These are phyloP conservation scores for Lycaena phlaeas DNA, from an alignment of 2,888 invertebrate genomes.

Conservation along the genomic window DNA sequence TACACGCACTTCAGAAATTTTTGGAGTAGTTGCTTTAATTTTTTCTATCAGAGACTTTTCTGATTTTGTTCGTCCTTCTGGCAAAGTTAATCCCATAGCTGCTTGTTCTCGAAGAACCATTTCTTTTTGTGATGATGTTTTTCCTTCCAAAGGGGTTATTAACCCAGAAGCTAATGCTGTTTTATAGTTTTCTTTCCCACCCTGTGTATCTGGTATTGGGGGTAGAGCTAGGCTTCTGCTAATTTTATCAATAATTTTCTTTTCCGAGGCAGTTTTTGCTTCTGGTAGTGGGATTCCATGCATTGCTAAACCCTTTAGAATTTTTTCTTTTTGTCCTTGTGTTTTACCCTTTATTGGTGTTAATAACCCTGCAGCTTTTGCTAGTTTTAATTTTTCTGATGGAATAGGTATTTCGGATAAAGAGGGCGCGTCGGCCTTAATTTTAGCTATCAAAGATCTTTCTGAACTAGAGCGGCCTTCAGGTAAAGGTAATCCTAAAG, in stretches of 20 bases:
- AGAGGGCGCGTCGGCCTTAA: constrained; percentile 23
- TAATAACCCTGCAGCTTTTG: constrained; percentile 24
- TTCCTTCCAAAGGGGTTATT: constrained; percentile 30
- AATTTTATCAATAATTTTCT: constrained; percentile 20
- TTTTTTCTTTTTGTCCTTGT: constrained; percentile 23
- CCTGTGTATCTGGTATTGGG: constrained; percentile 23
- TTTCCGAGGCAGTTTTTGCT: constrained; percentile 22
- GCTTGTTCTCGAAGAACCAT: constrained; percentile 16
- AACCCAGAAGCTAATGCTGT: constrained; percentile 28
- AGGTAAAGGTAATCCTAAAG: constrained; percentile 16
- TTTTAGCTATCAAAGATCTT: constrained; percentile 16
- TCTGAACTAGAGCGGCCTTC: constrained; percentile 17
- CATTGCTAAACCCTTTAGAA: constrained; percentile 20
- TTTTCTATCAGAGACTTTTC: constrained; percentile 16
- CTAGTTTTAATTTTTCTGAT: constrained; percentile 22
- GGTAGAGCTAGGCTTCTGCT: constrained; percentile 22
- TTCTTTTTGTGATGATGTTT: constrained; percentile 23
- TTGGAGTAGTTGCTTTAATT: no score
- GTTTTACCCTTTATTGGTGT: constrained; percentile 26
- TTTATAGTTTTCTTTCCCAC: constrained; percentile 24
- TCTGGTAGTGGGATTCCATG: constrained; percentile 22
- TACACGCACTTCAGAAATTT: no score
- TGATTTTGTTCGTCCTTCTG: constrained; percentile 16
- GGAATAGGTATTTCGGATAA: constrained; percentile 19
- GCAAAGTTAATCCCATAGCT: constrained; percentile 14